Evolutionary conservation across 2,113 vertebrate species (phyloP).

Genomic region (Sturnira hondurensis): DNA sequence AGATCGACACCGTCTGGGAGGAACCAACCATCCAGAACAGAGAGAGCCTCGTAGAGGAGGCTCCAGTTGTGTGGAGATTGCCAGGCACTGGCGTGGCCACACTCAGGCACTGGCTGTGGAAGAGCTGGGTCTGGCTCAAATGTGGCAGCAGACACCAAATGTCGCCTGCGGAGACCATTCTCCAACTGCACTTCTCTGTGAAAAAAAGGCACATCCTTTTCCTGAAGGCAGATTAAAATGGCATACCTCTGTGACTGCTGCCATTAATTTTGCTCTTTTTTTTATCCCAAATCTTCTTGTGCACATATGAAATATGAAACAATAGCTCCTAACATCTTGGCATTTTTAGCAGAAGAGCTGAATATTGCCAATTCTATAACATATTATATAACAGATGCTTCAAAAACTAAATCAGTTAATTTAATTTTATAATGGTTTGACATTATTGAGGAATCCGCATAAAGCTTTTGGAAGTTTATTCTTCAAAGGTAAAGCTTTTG

Average conservation of each 20-base stretch:
- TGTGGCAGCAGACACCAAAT: too few species aligned
- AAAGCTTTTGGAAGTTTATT: not conserved
- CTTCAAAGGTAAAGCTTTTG: not conserved
- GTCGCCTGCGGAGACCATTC: fast-evolving
- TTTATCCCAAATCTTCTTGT: not conserved
- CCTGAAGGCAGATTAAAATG: not conserved
- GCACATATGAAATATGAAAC: not conserved
- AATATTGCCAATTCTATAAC: not conserved
- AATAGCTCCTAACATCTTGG: not conserved
- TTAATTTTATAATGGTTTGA: not conserved
- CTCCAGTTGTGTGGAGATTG: not conserved
- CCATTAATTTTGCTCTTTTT: not conserved
- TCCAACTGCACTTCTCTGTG: not conserved
- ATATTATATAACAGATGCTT: not conserved
- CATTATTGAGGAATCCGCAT: not conserved
- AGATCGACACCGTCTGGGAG: too few species aligned
- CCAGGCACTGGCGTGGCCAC: fast-evolving
- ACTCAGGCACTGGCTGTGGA: not conserved
- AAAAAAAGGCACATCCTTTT: not conserved
- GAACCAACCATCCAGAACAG: not conserved
- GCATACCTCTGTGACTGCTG: not conserved
- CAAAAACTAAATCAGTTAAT: not conserved
- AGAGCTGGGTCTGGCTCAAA: not conserved
- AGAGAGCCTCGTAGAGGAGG: not conserved
- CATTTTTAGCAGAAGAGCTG: not conserved